Conservation (phyloP, 2,888 invertebrate genomes). For the Cataglyphis cursor region DNA sequence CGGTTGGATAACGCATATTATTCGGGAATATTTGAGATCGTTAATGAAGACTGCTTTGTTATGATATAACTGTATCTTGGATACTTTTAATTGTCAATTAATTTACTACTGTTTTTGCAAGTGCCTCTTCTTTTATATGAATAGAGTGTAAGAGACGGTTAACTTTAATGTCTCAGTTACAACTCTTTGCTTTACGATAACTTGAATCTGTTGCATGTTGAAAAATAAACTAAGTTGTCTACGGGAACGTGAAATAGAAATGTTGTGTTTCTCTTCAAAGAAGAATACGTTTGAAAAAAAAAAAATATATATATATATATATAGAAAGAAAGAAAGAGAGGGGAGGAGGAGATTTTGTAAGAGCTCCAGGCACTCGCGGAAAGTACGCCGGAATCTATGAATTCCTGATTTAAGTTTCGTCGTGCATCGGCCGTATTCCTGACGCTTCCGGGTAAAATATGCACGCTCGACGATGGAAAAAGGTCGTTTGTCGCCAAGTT, state of each 20-base stretch:
- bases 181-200: slow-evolving; percentile 46
- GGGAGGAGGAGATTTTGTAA: slow-evolving; percentile 3
- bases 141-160: background rate
- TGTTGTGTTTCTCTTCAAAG: slow-evolving; percentile 51
- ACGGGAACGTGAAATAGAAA: slow-evolving; percentile 49
- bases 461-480: slow-evolving; percentile 44
- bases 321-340: background rate
- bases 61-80: background rate
- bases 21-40: background rate
- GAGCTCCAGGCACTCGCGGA: slow-evolving; percentile 58
- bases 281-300: slow-evolving; percentile 5
- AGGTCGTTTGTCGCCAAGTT: slow-evolving; percentile 55
- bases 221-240: slow-evolving; percentile 45
- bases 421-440: slow-evolving; percentile 42
- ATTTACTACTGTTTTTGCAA: background rate
- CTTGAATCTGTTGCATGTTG: slow-evolving; percentile 47
- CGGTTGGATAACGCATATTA: background rate
- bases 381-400: slow-evolving; percentile 70
- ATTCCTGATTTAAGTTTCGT: slow-evolving; percentile 72
- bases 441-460: slow-evolving; percentile 61
- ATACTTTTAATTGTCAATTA: background rate
- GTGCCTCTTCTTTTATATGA: background rate
- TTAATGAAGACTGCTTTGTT: background rate
- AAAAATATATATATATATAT: background rate
- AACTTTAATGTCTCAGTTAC: slow-evolving; percentile 24